phyloP scores from a whole-genome alignment of 1,140 invertebrate species.

The Dendroctonus valens region DNA sequence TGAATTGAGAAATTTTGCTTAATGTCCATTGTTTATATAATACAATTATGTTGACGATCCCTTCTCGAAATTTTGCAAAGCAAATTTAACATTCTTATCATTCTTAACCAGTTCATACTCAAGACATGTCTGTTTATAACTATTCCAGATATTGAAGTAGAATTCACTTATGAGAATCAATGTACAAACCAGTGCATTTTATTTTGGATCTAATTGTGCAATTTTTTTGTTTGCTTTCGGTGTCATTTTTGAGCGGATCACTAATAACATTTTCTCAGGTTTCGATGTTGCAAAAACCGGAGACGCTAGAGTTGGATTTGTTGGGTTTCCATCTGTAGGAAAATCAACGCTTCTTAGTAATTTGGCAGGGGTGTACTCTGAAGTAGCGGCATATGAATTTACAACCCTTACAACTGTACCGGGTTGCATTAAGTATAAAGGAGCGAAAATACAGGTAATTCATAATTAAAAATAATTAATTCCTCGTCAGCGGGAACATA shows the following conservation, averaged over 20 bases:
- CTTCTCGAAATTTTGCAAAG: no score
- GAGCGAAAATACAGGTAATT: conserved; percentile 94
- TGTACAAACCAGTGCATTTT: no score
- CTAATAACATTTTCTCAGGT: conserved; percentile 47
- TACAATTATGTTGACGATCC: no score
- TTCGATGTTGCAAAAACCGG: conserved; percentile 99
- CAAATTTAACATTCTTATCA: no score
- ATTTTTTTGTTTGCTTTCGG: background rate
- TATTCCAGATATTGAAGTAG: no score
- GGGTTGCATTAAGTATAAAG: conserved; percentile 99
- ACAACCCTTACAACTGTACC: conserved; percentile 99
- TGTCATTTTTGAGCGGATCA: background rate
- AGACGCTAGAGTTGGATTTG: conserved; percentile 98
- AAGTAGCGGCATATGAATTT: conserved; percentile 99
- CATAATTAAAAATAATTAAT: background rate
- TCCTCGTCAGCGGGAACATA: no score
- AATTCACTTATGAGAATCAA: no score
- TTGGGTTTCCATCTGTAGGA: conserved; percentile 99
- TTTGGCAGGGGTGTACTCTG: conserved; percentile 97
- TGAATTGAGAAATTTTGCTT: no score
- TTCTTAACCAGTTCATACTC: no score
- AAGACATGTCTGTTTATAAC: no score
- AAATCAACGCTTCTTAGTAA: conserved; percentile 97
- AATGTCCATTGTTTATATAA: no score
- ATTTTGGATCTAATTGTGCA: background rate